Base-by-base conservation (phyloP, 2,888 invertebrate genomes). In the Brachyopa scutellaris region DNA sequence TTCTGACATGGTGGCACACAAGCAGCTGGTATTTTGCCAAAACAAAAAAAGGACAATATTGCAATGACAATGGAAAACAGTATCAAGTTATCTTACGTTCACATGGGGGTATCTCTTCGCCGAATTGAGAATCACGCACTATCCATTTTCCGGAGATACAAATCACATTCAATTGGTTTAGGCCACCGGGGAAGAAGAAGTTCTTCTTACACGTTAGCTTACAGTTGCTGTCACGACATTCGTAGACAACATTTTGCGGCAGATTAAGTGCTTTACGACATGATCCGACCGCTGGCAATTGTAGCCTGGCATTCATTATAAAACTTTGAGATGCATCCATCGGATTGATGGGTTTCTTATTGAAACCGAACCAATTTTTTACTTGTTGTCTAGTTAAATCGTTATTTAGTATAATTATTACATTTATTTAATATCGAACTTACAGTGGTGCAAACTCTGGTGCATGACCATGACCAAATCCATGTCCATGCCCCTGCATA, bases 1-100 rank as follows among this genome's bases (percentile, higher is more conserved):
- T 97, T 96, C 87, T 94, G 92, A 88, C 97, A 97, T 0, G 92
- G 91, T 0, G 95, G 95, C 15, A 92, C 88, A 88, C 97, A 97
- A 84, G 93, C 91, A 0, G 95, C 97, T 96, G 88, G n/a, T n/a
- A 26, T 26, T 2, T 6, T 51, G 4, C 21, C 6, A 11, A 29
- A 53, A 9, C n/a, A 11, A 23, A 15, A 19, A 55, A 11, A 45
- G n/a, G 9, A 21, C 9, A 45, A 76, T 47, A n/a, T n/a, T n/a
- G n/a, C 13, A 8, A 49, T 23, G 31, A 15, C 23, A 29, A 29
- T 15, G 8, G 26, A 9, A 19, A 17, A 19, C 8, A 29, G 47
- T 21, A 64, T 29, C 42, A 15, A 45, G 23, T 64, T 33, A 5
- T 87, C 91, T 91, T 90, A 94, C 94, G 93, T 91, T 93, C 92